Conservation (phyloP, 1,140 invertebrate species). For the Campodea augens region DNA sequence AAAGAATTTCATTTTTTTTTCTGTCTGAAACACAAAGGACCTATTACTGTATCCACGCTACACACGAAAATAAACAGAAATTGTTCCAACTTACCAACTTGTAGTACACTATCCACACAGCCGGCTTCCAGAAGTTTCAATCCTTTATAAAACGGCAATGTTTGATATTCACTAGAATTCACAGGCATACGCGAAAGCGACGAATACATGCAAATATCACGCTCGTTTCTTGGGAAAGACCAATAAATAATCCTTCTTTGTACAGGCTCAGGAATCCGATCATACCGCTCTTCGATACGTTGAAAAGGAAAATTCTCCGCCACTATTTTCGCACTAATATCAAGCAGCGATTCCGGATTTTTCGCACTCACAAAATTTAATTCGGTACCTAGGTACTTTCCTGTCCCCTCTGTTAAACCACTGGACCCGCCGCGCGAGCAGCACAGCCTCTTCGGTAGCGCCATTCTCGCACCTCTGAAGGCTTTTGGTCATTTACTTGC, state of each 20-base stretch:
- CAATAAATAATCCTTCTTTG: conserved; percentile 70
- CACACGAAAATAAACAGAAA: not conserved
- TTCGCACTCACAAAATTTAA: conserved; percentile 1
- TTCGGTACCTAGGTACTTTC: not conserved
- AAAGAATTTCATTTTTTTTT: not conserved
- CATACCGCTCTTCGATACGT: conserved; percentile 64
- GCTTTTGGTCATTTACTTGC: too few relatives aligned
- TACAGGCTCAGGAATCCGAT: conserved; percentile 69
- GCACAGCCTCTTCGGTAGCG: not conserved
- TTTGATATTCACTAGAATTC: conserved; percentile 38
- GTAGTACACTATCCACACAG: conserved; percentile 60
- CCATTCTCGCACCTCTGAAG: too few relatives aligned
- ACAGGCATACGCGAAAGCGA: conserved; percentile 40
- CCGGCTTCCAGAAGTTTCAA: conserved; percentile 57
- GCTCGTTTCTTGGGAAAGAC: conserved; percentile 68
- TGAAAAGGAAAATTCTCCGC: conserved; percentile 69
- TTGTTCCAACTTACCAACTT: conserved; percentile 69
- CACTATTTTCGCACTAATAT: conserved; percentile 63
- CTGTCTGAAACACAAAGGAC: not conserved
- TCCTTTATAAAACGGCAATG: conserved; percentile 65
- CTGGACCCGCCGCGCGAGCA: not conserved
- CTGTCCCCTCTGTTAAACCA: not conserved
- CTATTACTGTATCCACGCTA: not conserved
- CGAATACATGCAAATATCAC: conserved; percentile 75
- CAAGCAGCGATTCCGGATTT: conserved; percentile 44